Conservation (phyloP, 2,113 vertebrate genomes). For the Calidris pugnax region DNA sequence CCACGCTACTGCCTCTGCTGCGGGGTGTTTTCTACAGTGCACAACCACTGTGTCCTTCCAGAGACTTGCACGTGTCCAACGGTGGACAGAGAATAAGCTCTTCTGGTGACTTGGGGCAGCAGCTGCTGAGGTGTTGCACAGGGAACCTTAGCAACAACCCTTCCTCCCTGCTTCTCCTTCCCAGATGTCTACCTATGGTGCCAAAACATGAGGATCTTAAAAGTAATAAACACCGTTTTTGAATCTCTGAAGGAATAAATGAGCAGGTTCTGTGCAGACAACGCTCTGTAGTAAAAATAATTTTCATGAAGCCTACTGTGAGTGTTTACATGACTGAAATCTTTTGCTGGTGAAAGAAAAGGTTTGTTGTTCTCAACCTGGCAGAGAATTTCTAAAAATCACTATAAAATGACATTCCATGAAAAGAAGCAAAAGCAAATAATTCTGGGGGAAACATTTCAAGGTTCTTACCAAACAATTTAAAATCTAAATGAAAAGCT, state of each 20-base stretch:
- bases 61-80: fast-evolving
- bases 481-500: background rate
- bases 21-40: background rate
- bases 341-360: background rate
- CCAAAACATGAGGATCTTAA: background rate
- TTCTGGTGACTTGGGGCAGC: background rate
- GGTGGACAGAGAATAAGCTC: background rate
- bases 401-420: background rate
- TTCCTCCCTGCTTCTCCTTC: background rate
- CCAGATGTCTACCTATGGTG: background rate
- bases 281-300: background rate
- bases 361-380: background rate
- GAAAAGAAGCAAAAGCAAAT: background rate
- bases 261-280: background rate
- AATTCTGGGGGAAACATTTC: background rate
- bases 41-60: background rate
- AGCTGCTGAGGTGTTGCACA: background rate
- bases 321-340: background rate
- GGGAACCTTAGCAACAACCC: background rate
- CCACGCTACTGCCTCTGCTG: background rate
- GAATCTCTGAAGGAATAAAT: background rate
- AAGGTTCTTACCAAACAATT: background rate
- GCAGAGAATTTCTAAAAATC: background rate
- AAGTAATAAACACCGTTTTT: background rate
- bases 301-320: background rate